phyloP scores from a whole-genome alignment of 2,888 invertebrate species.

The Sacculina carcini region DNA sequence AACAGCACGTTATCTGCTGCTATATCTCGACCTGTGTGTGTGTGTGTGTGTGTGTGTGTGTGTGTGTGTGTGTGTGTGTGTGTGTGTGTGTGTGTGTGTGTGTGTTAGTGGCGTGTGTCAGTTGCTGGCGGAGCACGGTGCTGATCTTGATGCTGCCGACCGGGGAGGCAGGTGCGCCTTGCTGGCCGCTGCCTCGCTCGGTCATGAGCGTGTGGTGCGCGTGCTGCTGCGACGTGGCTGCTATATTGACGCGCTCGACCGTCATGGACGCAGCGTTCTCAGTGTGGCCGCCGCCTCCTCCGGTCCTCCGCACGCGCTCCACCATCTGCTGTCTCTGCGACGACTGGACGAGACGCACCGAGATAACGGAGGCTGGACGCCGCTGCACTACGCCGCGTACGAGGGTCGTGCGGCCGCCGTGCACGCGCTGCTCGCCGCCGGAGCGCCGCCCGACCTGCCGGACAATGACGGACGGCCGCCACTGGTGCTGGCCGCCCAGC shows the following conservation, averaged over 20 bases:
- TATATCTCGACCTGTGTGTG: neutral
- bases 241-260: conserved; percentile 78
- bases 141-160: conserved; percentile 68
- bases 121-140: conserved; percentile 63
- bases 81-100: neutral
- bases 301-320: conserved; percentile 40
- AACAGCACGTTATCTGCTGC: too few species aligned
- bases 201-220: conserved; percentile 59
- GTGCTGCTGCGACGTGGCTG: conserved; percentile 82
- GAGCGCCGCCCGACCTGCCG: conserved; percentile 60
- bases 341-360: conserved; percentile 31
- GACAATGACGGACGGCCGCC: conserved; percentile 77
- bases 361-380: conserved; percentile 92
- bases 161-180: conserved; percentile 53
- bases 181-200: conserved; percentile 51
- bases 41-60: neutral
- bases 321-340: conserved; percentile 58
- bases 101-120: conserved; percentile 60
- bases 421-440: conserved; percentile 54
- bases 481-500: conserved; percentile 64
- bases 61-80: neutral
- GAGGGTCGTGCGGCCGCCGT: conserved; percentile 62
- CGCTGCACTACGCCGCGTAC: conserved; percentile 81
- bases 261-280: conserved; percentile 59
- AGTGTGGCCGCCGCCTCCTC: conserved; percentile 22